Evolutionary conservation across 2,888 invertebrate genomes (phyloP).

Genomic region (Cantharis lateralis): DNA sequence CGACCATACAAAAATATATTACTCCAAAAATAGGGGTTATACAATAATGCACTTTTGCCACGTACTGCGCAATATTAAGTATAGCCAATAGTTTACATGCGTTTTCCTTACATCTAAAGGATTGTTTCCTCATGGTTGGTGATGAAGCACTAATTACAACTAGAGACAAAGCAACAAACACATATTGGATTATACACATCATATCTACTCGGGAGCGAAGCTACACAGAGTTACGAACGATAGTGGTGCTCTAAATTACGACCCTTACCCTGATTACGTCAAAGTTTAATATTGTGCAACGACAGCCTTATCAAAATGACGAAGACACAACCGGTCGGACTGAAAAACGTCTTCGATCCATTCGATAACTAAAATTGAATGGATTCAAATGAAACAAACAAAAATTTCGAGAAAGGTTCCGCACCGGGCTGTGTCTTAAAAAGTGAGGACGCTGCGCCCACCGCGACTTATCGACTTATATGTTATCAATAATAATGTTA

Average conservation of each 20-base stretch:
- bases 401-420: slow-evolving; percentile 2
- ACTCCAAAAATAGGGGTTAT: slow-evolving; percentile 34
- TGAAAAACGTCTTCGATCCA: background rate
- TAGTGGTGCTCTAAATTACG: slow-evolving; percentile 54
- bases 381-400: background rate
- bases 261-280: slow-evolving; percentile 57
- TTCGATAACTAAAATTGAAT: background rate
- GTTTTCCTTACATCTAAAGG: slow-evolving; percentile 24
- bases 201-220: slow-evolving; percentile 51
- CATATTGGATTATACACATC: slow-evolving; percentile 46
- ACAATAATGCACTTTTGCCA: slow-evolving; percentile 41
- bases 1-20: slow-evolving; percentile 46
- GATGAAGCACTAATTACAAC: slow-evolving; percentile 44
- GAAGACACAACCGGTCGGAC: slow-evolving; percentile 19
- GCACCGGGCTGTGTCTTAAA: slow-evolving; percentile 17
- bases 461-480: slow-evolving; percentile 26
- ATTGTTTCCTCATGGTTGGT: slow-evolving; percentile 47
- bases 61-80: slow-evolving; percentile 21
- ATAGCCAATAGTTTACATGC: slow-evolving; percentile 32
- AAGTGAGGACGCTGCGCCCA: slow-evolving; percentile 32
- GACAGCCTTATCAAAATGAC: slow-evolving; percentile 50
- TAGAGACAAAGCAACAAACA: slow-evolving; percentile 50
- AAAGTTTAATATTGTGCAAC: slow-evolving; percentile 53
- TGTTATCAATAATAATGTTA: background rate
- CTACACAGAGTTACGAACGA: slow-evolving; percentile 46